Evolutionary conservation across 2,888 invertebrate species (phyloP), one percentile per base, ranked within the genome.

Genomic region (Antitype chi): DNA sequence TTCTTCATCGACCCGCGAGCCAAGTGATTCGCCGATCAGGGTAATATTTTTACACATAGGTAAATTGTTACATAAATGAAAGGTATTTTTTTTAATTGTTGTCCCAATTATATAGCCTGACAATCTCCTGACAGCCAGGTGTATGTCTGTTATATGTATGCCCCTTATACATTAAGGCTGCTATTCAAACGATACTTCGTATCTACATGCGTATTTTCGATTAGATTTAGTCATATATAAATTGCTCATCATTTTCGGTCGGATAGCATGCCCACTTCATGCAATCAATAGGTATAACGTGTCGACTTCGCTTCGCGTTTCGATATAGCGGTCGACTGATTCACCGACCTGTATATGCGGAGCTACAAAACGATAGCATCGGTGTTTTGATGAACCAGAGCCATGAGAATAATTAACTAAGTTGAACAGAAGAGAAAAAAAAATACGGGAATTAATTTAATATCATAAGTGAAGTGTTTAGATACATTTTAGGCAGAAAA

Each of bases 1-100:
- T 96, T 97, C 96, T 97, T 97, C 97, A 97, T 97, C 97, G 97
- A 97, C 94, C 94, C 96, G 95, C 95, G 97, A 97, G 96, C 97
- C 97, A 95, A 97, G 97, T 97, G 97, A 97, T 97, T 97, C 97
- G 94, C 95, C 95, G 95, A 92, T 92, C 93, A 62, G 32, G 62
- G 62, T 62, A 62, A 62, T 62, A 32, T 23, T 23, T 62, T 62
- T 87, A 60, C 49, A 74, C 49, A 2, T 20, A 20, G 53, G 43
- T 53, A 38, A 32, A 74, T 62, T 74, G 74, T n/a, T 74, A 75
- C 74, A 74, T 11, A 74, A 52, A 60, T 60, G 15, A 74, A 60
- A 5, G 43, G 38, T 38, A 5, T 47, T 13, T 47, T 94, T 94
- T 94, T 94, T 93, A 94, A 92, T 94, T 95, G 94, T n/a, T n/a